phyloP scores from a whole-genome alignment of 1,140 invertebrate genomes.

The Bombus waltoni region DNA sequence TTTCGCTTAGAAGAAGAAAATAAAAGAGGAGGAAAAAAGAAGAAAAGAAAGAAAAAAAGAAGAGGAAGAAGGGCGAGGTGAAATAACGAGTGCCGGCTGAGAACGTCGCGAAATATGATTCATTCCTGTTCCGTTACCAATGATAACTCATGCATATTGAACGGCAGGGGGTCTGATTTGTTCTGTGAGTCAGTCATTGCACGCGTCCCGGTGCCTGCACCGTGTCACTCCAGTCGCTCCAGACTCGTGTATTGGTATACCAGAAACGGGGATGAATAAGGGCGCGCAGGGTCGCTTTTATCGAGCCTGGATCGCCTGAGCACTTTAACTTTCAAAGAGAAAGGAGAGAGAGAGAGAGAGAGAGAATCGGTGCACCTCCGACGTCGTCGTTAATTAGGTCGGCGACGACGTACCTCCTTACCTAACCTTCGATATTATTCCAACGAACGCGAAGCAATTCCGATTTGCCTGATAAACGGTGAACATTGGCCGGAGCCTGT shows the following conservation, averaged over 20 bases:
- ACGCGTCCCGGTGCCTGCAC: slow-evolving; percentile 22
- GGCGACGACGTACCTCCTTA: slow-evolving; percentile 24
- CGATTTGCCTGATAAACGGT: slow-evolving; percentile 22
- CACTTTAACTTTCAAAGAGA: slow-evolving; percentile 32
- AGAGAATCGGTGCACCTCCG: slow-evolving; percentile 10
- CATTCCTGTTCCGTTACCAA: slow-evolving; percentile 57
- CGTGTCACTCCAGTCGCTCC: slow-evolving; percentile 3
- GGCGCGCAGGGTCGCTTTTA: background rate
- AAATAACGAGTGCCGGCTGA: slow-evolving; percentile 20
- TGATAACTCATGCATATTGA: slow-evolving; percentile 68
- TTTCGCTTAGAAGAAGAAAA: background rate
- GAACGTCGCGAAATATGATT: slow-evolving; percentile 58
- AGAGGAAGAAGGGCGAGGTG: background rate
- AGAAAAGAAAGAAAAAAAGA: background rate
- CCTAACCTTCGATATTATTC: background rate
- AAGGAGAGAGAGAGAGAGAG: background rate
- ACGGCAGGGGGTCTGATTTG: slow-evolving; percentile 55
- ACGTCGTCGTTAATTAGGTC: slow-evolving; percentile 42
- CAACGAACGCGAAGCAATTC: slow-evolving; percentile 20
- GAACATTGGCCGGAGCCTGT: too few relatives aligned
- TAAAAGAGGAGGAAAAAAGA: background rate
- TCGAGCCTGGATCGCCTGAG: slow-evolving; percentile 10
- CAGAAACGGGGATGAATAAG: slow-evolving; percentile 17
- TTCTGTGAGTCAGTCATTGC: slow-evolving; percentile 57
- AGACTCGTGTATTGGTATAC: background rate